A percentile compares a stretch with the other conserved stretches of the same genome.
These are phyloP conservation scores for Xestoiulus laeticollis DNA, from an alignment of 2,888 invertebrate genomes.

Conservation along the genomic window DNA sequence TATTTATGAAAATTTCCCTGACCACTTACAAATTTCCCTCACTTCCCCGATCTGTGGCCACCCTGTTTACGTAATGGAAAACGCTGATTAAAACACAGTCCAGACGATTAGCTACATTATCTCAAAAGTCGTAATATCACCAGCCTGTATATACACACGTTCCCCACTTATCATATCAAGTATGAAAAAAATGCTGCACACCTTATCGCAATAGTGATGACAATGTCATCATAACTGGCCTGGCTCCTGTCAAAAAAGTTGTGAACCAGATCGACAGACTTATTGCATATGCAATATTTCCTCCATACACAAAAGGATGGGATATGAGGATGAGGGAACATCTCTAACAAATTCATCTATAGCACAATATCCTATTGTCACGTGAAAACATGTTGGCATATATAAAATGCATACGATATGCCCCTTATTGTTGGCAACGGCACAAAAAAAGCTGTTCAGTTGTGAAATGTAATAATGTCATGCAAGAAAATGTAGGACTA, in stretches of 20 bases:
- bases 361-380: neutral
- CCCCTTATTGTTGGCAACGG: neutral
- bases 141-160: neutral
- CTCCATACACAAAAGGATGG: neutral
- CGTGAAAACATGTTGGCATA: neutral
- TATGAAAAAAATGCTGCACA: neutral
- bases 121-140: neutral
- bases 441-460: neutral
- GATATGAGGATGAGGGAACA: neutral
- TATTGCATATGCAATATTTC: slow-evolving; percentile 17
- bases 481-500: neutral
- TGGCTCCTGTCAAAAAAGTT: neutral
- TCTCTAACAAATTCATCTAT: neutral
- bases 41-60: no score
- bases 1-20: no score
- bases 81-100: neutral
- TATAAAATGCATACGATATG: neutral
- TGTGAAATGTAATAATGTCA: neutral
- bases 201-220: neutral
- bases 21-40: no score
- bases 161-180: neutral
- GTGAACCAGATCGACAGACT: neutral
- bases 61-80: neutral
- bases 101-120: neutral
- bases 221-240: slow-evolving; percentile 6